Evolutionary conservation across 2,888 invertebrate species (phyloP).

Genomic region (Junonia oenone): DNA sequence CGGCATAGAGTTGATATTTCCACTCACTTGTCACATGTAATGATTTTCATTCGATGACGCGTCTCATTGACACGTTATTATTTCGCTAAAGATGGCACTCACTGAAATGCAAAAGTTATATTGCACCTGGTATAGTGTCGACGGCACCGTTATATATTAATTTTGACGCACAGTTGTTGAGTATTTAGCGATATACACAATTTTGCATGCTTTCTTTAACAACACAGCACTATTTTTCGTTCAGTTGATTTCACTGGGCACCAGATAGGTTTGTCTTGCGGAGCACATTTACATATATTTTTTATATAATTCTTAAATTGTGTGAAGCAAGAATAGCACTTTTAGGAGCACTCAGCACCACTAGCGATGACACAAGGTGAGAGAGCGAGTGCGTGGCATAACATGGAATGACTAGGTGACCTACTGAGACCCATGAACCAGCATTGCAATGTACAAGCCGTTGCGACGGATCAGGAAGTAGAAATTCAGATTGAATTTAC

Average conservation of each 20-base stretch:
- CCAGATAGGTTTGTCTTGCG: slow-evolving; percentile 65
- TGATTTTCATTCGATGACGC: slow-evolving; percentile 76
- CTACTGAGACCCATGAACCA: slow-evolving; percentile 24
- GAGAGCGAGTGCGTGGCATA: slow-evolving; percentile 74
- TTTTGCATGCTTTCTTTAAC: slow-evolving; percentile 78
- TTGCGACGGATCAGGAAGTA: background rate
- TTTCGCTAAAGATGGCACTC: slow-evolving; percentile 74
- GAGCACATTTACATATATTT: slow-evolving; percentile 41
- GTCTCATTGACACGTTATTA: slow-evolving; percentile 46
- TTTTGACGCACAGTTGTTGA: slow-evolving; percentile 80
- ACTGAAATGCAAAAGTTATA: slow-evolving; percentile 79
- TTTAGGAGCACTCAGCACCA: slow-evolving; percentile 76
- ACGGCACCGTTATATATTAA: slow-evolving; percentile 77
- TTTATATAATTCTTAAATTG: slow-evolving; percentile 33
- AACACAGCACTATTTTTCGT: slow-evolving; percentile 77
- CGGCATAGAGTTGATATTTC: slow-evolving; percentile 55
- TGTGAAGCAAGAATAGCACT: slow-evolving; percentile 60
- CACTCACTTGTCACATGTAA: slow-evolving; percentile 86
- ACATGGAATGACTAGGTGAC: slow-evolving; percentile 29
- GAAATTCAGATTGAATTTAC: slow-evolving; percentile 2
- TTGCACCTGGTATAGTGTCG: slow-evolving; percentile 77
- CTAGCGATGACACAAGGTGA: slow-evolving; percentile 77
- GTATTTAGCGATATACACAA: slow-evolving; percentile 79
- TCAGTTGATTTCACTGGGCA: slow-evolving; percentile 75
- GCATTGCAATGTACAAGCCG: slow-evolving; percentile 24